Base-by-base conservation (phyloP, 2,888 invertebrate genomes). In the Orthonevra nobilis region DNA sequence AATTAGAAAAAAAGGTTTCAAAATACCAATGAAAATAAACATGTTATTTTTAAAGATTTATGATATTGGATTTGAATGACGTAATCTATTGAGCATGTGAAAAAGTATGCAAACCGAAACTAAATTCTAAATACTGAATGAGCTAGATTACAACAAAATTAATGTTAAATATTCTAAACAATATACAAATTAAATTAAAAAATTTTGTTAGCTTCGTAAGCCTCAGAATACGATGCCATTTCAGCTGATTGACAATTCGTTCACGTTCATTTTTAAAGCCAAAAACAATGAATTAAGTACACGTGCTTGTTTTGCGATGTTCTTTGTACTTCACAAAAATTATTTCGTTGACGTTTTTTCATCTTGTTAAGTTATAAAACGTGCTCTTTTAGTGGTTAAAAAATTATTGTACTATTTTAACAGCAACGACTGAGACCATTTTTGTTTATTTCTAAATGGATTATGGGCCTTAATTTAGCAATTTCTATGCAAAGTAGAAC, bases 21-120 rank as follows among this genome's bases (percentile, higher is more conserved):
- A n/a, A n/a, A n/a, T 30, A 12, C 2, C 1, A 2, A 6, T 4
- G 4, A 4, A 7, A 26, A 26, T 19, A 10, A 15, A 15, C 19
- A 10, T 9, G 30, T 23, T 10, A 26, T 19, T 17, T 17, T 17
- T 3, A 14, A 44, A 44, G 30, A 32, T 20, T 32, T 15, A 32
- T 28, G 17, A 38, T 14, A 32, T 32, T 26, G 36, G 10, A 15
- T 15, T n/a, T n/a, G n/a, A n/a, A 23, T 26, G 32, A 17, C 34
- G 40, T 56, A 61, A 75, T 75, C 50, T 69, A 56, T 69, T 75
- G 75, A 70, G 9, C 30, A 70, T 70, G 75, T 77, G 70, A 70
- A 70, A 52, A 26, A 32, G 12, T 12, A 26, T 26, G 15, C 30
- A n/a, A n/a, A n/a, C n/a, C n/a, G n/a, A n/a, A n/a, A n/a, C n/a